Base-by-base conservation (phyloP, 2,797 vertebrate species). In the Onychomys arenicola region DNA sequence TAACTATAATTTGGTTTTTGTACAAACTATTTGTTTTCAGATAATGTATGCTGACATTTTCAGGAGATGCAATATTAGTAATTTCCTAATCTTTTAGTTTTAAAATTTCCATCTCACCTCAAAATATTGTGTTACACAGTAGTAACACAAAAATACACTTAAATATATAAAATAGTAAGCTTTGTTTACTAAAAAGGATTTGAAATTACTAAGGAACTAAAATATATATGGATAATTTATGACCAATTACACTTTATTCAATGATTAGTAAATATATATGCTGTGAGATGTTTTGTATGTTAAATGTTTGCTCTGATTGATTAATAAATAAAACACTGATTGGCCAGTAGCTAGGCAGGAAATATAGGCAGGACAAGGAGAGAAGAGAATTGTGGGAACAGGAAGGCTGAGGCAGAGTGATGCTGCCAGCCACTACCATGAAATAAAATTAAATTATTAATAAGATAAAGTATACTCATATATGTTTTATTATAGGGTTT, bases 401-500 rank as follows among this genome's bases (percentile, higher is more conserved):
- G n/a, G n/a, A n/a, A n/a, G n/a, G n/a, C n/a, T n/a, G n/a, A n/a
- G n/a, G n/a, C n/a, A n/a, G n/a, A n/a, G n/a, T n/a, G n/a, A n/a
- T n/a, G n/a, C n/a, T n/a, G n/a, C n/a, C n/a, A n/a, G n/a, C n/a
- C n/a, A n/a, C n/a, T n/a, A n/a, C n/a, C n/a, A n/a, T n/a, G n/a
- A n/a, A n/a, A n/a, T 55, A 17, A 55, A 55, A 63, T 37, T 89
- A 55, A 81, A 75, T 88, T 77, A 91, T 71, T 59, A 96, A 27
- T 65, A 95, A 32, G 55, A 86, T 83, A 25, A 89, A 25, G 69
- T 7, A 85, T 81, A 75, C 81, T 10, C 52, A 81, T 83, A 80
- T 80, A 67, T 82, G 89, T 92, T 87, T 91, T 92, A n/a, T 87
- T 52, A 49, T 73, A 11, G 89, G 52, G 29, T 78, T 80, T 73